Evolutionary conservation across 2,888 invertebrate genomes (phyloP).

Genomic region (Aleiodes testaceus): DNA sequence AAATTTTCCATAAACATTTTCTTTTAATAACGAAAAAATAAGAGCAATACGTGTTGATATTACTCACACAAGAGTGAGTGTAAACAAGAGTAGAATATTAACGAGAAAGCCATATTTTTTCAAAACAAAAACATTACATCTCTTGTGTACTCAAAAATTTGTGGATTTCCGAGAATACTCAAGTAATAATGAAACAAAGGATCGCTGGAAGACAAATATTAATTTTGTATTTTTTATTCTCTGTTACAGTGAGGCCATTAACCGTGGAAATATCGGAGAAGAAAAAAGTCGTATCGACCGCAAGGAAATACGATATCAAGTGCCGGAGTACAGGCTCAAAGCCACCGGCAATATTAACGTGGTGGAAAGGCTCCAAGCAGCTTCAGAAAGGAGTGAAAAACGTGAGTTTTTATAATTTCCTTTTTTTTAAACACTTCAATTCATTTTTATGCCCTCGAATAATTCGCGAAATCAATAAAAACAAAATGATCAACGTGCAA

Average conservation of each 20-base stretch:
- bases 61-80: neutral
- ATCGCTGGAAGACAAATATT: neutral
- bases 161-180: neutral
- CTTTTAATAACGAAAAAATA: neutral
- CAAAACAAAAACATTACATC: constrained; percentile 16
- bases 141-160: constrained; percentile 14
- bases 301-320: constrained; percentile 88
- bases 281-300: constrained; percentile 88
- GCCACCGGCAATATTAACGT: constrained; percentile 89
- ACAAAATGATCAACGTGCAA: no score
- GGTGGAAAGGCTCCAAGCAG: constrained; percentile 92
- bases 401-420: constrained; percentile 76
- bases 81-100: neutral
- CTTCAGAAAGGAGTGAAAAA: constrained; percentile 87
- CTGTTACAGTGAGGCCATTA: constrained; percentile 87
- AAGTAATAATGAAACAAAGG: no score
- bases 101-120: constrained; percentile 13
- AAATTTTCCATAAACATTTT: no score
- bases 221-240: constrained; percentile 39
- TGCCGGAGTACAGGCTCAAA: constrained; percentile 90
- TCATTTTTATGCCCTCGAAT: no score
- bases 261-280: constrained; percentile 87
- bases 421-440: neutral
- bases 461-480: no score
- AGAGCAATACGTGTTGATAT: neutral